A percentile compares a stretch with the other conserved stretches of the same genome.
Conservation (phyloP, 2,888 invertebrate genomes). For the Barypeithes pellucidus region DNA sequence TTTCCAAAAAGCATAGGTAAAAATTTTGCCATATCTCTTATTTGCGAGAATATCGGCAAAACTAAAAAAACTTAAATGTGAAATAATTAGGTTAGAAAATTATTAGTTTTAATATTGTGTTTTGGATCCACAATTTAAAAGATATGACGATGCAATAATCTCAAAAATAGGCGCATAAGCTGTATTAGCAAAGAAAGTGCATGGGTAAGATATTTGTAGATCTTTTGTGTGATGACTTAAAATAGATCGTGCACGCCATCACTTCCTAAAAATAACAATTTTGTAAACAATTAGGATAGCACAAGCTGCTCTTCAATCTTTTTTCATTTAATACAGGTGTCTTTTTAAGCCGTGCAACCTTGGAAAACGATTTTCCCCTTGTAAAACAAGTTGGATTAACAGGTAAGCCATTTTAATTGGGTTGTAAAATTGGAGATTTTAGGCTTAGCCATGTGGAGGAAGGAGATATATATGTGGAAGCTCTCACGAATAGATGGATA, state of each 20-base stretch:
- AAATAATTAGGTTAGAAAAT: too few species aligned
- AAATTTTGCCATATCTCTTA: too few species aligned
- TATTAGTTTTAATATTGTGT: too few species aligned
- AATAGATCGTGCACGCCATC: not conserved
- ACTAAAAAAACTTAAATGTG: too few species aligned
- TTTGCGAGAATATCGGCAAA: too few species aligned
- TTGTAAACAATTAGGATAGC: not conserved
- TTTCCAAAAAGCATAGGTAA: too few species aligned
- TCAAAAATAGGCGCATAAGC: too few species aligned
- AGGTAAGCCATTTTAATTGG: conserved; percentile 30
- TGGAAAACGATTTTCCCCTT: conserved; percentile 29
- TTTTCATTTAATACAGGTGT: conserved; percentile 20
- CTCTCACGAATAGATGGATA: not conserved
- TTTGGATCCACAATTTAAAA: too few species aligned
- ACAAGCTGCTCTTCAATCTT: conserved; percentile 3
- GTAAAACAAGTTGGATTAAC: conserved; percentile 21
- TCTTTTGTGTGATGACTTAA: not conserved
- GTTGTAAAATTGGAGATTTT: conserved; percentile 29
- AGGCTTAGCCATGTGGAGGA: conserved; percentile 8
- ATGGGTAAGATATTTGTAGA: too few species aligned
- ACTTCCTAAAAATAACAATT: too few species aligned
- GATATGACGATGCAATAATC: too few species aligned
- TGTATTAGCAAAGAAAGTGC: too few species aligned
- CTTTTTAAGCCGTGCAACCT: not conserved
- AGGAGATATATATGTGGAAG: conserved; percentile 10